Base-by-base conservation (phyloP, 2,113 vertebrate species). In the Merops nubicus region DNA sequence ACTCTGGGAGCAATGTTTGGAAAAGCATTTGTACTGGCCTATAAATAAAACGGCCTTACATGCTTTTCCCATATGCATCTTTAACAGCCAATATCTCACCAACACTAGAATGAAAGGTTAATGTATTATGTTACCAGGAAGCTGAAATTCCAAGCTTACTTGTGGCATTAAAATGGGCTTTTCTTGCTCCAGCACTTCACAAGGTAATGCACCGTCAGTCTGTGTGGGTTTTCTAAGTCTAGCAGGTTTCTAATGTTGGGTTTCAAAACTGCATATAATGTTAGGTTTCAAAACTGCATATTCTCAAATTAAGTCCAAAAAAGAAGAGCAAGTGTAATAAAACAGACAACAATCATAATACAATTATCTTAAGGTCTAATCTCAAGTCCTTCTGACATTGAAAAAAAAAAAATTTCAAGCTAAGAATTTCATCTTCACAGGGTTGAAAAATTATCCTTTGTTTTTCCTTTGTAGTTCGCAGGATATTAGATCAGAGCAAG, bases 331-430 rank as follows among this genome's bases (percentile, higher is more conserved):
- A 78, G 7, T 2, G 34, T 85, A 81, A 75, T 34, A 72, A 96
- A 51, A 7, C 5, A 36, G 51, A 72, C 51, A 87, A 28, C 33
- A 91, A 89, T 91, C 74, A 62, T 57, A 89, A 72, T 82, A 56
- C 19, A 72, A 43, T 94, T 95, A 75, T 85, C 78, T 89, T 93
- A 72, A 62, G 13, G 62, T 75, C 69, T 76, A 59, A 87, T 95
- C 51, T 95, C 69, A 85, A 38, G 73, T 22, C 22, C 28, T 87
- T 79, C 33, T 85, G 64, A 83, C 36, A 76, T n/a, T 1, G 34
- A 53, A 70, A 48, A 74, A 77, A 57, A 56, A 78, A 36, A 36
- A 51, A 59, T 53, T 91, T 87, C 62, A 91, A 82, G 40, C 13
- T 72, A 82, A 78, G 53, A 87, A 48, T 88, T 50, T 75, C 48